Base-by-base conservation (phyloP, 2,797 vertebrate species). In the Gymnopithys bicolor region DNA sequence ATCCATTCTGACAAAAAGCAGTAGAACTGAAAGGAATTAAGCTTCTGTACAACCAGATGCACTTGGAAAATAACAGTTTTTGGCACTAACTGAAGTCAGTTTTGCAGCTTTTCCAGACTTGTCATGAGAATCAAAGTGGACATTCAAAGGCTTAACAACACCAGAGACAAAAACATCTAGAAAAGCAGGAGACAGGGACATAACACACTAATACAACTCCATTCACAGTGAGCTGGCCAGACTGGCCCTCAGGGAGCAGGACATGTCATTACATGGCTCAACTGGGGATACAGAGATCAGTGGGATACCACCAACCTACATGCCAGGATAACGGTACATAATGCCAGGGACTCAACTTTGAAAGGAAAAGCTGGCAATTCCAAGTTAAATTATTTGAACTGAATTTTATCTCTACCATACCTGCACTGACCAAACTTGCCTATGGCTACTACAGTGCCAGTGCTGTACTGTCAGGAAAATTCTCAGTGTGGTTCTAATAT, bases 201-300 rank as follows among this genome's bases (percentile, higher is more conserved):
- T 63, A 87, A 74, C 59, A 73, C 68, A 89, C 45, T 58, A 58
- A 71, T 67, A 28, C 1, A 2, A 84, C 58, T 39, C 81, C n/a
- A 67, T 81, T 86, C 69, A 89, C 80, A 84, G 67, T 35, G 66
- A 33, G n/a, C 45, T 60, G 66, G 35, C 52, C 77, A 84, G 84
- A 75, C n/a, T 25, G 45, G 82, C 32, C 90, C 68, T 39, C 15
- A 67, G 81, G 58, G 87, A 95, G 56, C 45, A 81, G 63, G 78
- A 77, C 84, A 15, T 59, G 78, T 89, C 94, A 95, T 86, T 89
- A 87, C 92, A 94, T 1, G 3, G 74, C 64, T 81, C 66, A 84
- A 43, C 37, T 84, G 87, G 35, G 90, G 30, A 77, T 87, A 70
- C 35, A 59, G 78, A 94, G 55, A 92, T 87, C 46, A 81, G 87